Conservation (phyloP, 2,113 vertebrate genomes). For the Acinonyx jubatus region DNA sequence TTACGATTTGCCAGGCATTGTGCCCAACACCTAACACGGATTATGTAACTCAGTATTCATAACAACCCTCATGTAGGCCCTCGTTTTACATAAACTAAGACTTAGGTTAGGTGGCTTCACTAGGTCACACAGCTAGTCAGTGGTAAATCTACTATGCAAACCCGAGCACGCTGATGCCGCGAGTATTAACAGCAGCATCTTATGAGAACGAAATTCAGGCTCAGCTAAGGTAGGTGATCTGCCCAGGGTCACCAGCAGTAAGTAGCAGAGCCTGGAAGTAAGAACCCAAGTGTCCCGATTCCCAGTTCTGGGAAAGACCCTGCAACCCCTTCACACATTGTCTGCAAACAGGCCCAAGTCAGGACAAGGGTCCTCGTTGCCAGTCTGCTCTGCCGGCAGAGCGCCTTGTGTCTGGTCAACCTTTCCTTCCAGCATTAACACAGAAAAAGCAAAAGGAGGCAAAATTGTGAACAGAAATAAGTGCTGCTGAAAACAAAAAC, state of each 20-base stretch:
- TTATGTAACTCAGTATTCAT: slow-evolving; percentile 48
- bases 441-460: not conserved
- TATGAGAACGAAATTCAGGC: not conserved
- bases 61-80: not conserved
- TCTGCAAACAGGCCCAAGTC: not conserved
- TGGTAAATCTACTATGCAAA: not conserved
- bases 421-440: slow-evolving; percentile 39
- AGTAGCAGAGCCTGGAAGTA: not conserved
- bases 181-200: not conserved
- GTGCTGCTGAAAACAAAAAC: not conserved
- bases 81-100: slow-evolving; percentile 17
- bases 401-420: not conserved
- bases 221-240: not conserved
- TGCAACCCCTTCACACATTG: not conserved
- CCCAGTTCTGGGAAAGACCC: not conserved
- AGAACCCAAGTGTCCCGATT: not conserved
- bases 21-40: slow-evolving; percentile 26
- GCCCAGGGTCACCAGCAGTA: not conserved
- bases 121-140: not conserved
- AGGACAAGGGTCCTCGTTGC: not conserved
- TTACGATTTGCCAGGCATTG: not conserved
- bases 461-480: not conserved
- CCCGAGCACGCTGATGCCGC: not conserved
- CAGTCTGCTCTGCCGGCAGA: not conserved
- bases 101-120: slow-evolving; percentile 4